Conservation (phyloP, 1,140 invertebrate species). For the Archegozetes longisetosus region DNA sequence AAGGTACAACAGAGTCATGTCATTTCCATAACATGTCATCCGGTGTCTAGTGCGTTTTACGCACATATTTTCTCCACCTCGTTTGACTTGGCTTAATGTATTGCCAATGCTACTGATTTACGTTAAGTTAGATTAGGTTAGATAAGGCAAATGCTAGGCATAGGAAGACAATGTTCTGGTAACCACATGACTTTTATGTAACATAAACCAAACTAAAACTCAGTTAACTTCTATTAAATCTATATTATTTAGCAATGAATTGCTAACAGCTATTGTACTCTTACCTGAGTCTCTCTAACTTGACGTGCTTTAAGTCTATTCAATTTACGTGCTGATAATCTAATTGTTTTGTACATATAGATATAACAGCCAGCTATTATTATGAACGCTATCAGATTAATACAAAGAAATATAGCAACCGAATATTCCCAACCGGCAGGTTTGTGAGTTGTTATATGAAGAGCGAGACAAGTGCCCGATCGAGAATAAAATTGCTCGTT, state of each 20-base stretch:
- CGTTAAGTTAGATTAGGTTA: too few species aligned
- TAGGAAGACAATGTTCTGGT: too few species aligned
- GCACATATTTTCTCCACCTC: too few species aligned
- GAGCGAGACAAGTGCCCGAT: conserved; percentile 51
- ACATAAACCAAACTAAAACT: too few species aligned
- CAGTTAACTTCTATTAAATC: too few species aligned
- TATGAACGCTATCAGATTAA: conserved; percentile 42
- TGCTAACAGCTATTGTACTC: neutral
- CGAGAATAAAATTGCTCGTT: conserved; percentile 49
- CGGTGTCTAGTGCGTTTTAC: too few species aligned
- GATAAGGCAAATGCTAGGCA: too few species aligned
- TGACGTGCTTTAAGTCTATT: conserved; percentile 17
- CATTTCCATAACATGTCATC: too few species aligned
- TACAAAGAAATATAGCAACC: conserved; percentile 48
- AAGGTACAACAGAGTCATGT: too few species aligned
- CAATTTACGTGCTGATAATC: conserved; percentile 41
- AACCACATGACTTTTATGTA: too few species aligned
- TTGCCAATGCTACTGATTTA: too few species aligned
- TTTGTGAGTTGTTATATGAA: conserved; percentile 38
- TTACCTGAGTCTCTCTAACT: conserved; percentile 14
- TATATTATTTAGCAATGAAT: neutral
- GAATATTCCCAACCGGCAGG: conserved; percentile 53
- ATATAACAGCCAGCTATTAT: conserved; percentile 29
- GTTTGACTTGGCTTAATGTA: too few species aligned
- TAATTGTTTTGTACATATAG: conserved; percentile 44